These are phyloP conservation scores for Papio anubis DNA, from an alignment of 2,113 vertebrate species.

Conservation along the genomic window DNA sequence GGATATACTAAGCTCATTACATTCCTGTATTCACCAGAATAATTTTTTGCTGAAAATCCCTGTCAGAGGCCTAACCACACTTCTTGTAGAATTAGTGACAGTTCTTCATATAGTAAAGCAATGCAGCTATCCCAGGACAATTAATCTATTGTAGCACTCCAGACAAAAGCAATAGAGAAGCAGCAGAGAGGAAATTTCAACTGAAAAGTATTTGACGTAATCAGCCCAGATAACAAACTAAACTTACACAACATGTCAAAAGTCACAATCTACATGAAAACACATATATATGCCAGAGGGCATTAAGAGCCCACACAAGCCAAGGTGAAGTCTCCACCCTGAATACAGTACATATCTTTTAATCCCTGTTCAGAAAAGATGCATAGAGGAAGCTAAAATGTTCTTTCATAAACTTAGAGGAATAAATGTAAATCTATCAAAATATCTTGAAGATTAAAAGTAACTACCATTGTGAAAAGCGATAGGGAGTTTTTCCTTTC, in stretches of 20 bases:
- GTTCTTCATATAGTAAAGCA: constrained; percentile 52
- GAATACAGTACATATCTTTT: not conserved
- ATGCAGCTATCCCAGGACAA: constrained; percentile 76
- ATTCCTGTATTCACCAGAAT: constrained; percentile 19
- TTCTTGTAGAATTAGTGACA: constrained; percentile 78
- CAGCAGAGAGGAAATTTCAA: constrained; percentile 79
- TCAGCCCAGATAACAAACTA: constrained; percentile 88
- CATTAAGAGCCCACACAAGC: not conserved
- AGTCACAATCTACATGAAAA: constrained; percentile 38
- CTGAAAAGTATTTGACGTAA: constrained; percentile 85
- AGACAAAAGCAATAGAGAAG: constrained; percentile 76
- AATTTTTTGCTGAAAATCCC: constrained; percentile 66
- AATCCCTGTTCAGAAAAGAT: constrained; percentile 18
- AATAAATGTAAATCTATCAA: not conserved
- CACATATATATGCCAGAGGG: not conserved
- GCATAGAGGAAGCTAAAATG: not conserved
- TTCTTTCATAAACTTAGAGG: constrained; percentile 13
- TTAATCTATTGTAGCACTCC: constrained; percentile 83
- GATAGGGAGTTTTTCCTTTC: not conserved
- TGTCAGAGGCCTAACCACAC: constrained; percentile 60
- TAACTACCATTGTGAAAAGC: not conserved
- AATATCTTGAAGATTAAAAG: not conserved
- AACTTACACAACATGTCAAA: constrained; percentile 84
- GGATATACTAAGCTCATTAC: not conserved
- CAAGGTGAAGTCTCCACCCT: not conserved